Evolutionary conservation across 2,888 invertebrate genomes (phyloP), one percentile per base, ranked within the genome.

Genomic region (Philaethria dido): DNA sequence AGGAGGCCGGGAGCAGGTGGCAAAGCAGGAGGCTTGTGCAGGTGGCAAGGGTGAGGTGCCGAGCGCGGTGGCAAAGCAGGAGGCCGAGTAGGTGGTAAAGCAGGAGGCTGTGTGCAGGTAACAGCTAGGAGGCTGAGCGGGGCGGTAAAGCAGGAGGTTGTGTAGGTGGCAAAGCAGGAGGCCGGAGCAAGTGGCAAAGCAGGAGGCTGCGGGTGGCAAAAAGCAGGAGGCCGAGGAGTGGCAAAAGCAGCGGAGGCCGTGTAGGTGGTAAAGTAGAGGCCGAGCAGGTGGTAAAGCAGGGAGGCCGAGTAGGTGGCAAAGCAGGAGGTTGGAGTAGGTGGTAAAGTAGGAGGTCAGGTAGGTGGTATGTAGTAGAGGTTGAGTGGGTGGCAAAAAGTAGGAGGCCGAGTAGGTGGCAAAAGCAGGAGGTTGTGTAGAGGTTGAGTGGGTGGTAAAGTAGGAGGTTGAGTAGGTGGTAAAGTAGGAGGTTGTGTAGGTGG

Each of bases 311-410:
- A n/a, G 42, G 62, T 1, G 57, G 39, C 9, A 54, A 16, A 45
- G 33, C 20, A 0, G 65, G 20, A 55, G 57, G 29, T 11, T 8
- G n/a, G 8, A 36, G 64, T 60, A 11, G 64, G 48, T 13, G 22
- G 42, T 11, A 36, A 16, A 5, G 57, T 65, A 1, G 72, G 20
- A 16, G 62, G 64, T 11, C 39, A n/a, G 14, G 42, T 57, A 8
- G 62, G 39, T n/a, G n/a, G n/a, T n/a, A n/a, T n/a, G n/a, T n/a
- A n/a, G n/a, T n/a, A n/a, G 29, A 14, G 65, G 54, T 45, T 36
- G 16, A 25, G 55, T 50, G 9, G n/a, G 44, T 0, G 47, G 36
- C 18, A 8, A 9, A 59, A 62, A 2, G 66, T 47, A 18, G 48
- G 29, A 0, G 61, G 39, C n/a, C n/a, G n/a, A n/a, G 29, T 29